A percentile compares a stretch with the other conserved stretches of the same genome.
phyloP scores from a whole-genome alignment of 1,140 invertebrate species.

The Lordiphosa clarofinis region DNA sequence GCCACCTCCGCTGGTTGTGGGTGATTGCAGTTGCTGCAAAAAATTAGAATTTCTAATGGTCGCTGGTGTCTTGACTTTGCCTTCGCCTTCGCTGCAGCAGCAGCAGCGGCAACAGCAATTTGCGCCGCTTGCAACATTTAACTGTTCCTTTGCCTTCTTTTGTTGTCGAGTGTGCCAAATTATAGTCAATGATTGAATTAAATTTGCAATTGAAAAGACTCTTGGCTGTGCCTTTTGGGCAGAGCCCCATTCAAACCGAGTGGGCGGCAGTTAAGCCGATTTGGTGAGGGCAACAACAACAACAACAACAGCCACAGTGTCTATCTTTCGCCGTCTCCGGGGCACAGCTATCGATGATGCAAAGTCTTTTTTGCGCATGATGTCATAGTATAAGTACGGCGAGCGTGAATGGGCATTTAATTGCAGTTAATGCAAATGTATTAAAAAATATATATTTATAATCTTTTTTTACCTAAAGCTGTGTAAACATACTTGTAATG shows the following conservation, averaged over 20 bases:
- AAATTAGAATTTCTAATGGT: slow-evolving; percentile 77
- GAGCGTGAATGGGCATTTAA: slow-evolving; percentile 69
- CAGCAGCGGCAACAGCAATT: slow-evolving; percentile 66
- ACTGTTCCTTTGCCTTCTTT: slow-evolving; percentile 39
- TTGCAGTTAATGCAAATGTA: slow-evolving; percentile 44
- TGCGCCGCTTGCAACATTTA: slow-evolving; percentile 69
- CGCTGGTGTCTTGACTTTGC: slow-evolving; percentile 41
- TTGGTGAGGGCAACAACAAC: slow-evolving; percentile 21
- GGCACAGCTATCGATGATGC: slow-evolving; percentile 23
- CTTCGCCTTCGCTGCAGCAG: not conserved
- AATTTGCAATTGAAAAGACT: slow-evolving; percentile 75
- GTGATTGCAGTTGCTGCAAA: slow-evolving; percentile 44
- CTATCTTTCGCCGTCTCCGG: not conserved
- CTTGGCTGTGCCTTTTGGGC: slow-evolving; percentile 17
- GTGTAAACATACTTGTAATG: slow-evolving; percentile 21
- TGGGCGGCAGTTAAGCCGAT: slow-evolving; percentile 45
- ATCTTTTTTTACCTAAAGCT: slow-evolving; percentile 39
- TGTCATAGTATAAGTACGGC: slow-evolving; percentile 41
- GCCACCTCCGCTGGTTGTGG: slow-evolving; percentile 65
- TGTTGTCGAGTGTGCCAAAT: slow-evolving; percentile 62
- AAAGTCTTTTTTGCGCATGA: slow-evolving; percentile 28
- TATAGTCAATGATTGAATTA: slow-evolving; percentile 77
- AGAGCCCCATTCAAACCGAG: slow-evolving; percentile 42
- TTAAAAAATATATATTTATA: slow-evolving; percentile 16
- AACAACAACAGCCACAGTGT: slow-evolving; percentile 16